These are phyloP conservation scores for Polymixis lichenea DNA, from an alignment of 2,888 invertebrate species.

Conservation along the genomic window DNA sequence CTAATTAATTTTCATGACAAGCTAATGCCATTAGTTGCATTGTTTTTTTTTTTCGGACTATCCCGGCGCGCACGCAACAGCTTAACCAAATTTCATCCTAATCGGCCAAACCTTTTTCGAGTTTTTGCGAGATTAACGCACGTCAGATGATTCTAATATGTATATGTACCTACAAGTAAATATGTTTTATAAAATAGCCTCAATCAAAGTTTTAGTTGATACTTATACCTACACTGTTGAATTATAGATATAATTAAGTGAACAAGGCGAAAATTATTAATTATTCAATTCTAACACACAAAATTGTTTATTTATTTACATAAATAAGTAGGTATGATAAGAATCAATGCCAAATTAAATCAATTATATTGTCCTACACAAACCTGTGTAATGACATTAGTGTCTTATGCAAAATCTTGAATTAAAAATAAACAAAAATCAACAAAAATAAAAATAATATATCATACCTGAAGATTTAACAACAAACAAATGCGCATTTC, in stretches of 20 bases:
- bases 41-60: too few relatives aligned
- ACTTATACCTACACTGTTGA: too few relatives aligned
- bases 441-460: not conserved
- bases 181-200: too few relatives aligned
- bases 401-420: not conserved
- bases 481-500: slow-evolving; percentile 87
- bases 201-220: not conserved
- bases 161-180: too few relatives aligned
- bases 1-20: not conserved
- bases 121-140: too few relatives aligned
- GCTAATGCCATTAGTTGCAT: too few relatives aligned
- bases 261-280: not conserved
- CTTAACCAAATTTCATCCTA: too few relatives aligned
- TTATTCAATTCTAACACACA: not conserved
- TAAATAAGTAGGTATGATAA: not conserved
- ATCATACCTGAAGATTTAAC: slow-evolving; percentile 81
- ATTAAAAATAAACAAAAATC: not conserved
- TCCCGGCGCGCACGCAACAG: too few relatives aligned
- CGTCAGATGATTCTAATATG: too few relatives aligned
- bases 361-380: not conserved
- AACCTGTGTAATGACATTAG: too few relatives aligned
- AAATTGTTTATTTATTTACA: not conserved
- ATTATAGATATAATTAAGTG: not conserved
- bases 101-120: too few relatives aligned
- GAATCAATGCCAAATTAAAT: not conserved